Evolutionary conservation across 2,888 invertebrate species (phyloP).

Genomic region (Dasypolia templi): DNA sequence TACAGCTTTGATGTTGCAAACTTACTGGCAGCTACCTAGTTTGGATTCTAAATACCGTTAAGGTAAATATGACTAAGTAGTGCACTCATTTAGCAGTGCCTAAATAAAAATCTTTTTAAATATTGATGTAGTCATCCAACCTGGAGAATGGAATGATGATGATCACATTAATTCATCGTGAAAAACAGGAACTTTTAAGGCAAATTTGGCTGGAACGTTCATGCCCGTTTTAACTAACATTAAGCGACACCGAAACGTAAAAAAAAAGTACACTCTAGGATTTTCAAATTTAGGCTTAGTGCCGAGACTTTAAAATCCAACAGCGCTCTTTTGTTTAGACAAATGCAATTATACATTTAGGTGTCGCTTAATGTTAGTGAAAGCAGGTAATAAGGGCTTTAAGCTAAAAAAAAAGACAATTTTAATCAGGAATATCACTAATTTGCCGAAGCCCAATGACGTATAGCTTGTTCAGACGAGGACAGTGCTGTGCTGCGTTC

Average conservation of each 20-base stretch:
- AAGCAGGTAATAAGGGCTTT: background rate
- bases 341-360: background rate
- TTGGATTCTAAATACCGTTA: background rate
- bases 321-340: background rate
- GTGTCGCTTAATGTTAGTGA: background rate
- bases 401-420: constrained; percentile 2
- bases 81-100: too few species aligned
- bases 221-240: background rate
- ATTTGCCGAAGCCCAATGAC: background rate
- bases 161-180: background rate
- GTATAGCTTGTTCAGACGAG: constrained; percentile 9
- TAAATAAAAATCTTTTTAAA: background rate
- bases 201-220: background rate
- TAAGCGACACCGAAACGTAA: background rate
- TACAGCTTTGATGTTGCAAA: constrained; percentile 4
- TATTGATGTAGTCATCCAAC: too few species aligned
- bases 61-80: background rate
- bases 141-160: background rate
- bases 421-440: constrained; percentile 8
- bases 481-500: constrained; percentile 34
- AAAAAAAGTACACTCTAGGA: background rate
- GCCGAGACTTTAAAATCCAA: background rate
- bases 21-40: background rate
- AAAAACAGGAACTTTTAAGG: background rate
- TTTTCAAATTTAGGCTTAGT: background rate